Evolutionary conservation across 2,797 vertebrate genomes (phyloP).

Genomic region (Otolemur crassicaudatus): DNA sequence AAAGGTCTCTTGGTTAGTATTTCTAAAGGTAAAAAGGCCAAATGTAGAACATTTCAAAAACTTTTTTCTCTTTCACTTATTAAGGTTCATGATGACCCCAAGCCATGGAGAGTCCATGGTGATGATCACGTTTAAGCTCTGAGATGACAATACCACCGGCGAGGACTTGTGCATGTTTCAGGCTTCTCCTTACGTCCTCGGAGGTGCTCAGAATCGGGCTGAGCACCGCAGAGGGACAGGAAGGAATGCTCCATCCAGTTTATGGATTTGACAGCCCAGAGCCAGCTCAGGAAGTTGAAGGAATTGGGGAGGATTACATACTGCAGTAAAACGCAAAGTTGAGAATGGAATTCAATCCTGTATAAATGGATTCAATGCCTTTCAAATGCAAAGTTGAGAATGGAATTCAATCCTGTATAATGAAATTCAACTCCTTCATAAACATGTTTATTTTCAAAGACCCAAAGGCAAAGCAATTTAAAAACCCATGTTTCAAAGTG

Average conservation of each 20-base stretch:
- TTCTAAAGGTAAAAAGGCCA: slow-evolving; percentile 24
- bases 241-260: neutral
- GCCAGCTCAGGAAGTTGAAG: neutral
- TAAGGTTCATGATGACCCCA: neutral
- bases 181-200: neutral
- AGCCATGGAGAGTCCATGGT: neutral
- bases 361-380: neutral
- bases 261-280: neutral
- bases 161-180: neutral
- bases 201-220: neutral
- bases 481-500: slow-evolving; percentile 32
- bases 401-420: neutral
- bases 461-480: neutral
- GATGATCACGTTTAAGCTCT: neutral
- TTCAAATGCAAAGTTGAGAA: neutral
- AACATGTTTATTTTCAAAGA: neutral
- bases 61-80: neutral
- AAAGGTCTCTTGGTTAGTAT: neutral
- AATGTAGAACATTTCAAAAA: slow-evolving; percentile 9
- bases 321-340: neutral
- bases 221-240: neutral
- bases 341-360: neutral
- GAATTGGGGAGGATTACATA: neutral
- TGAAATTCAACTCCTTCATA: neutral
- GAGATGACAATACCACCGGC: neutral